Conservation (phyloP, 2,113 vertebrate species). For the Eretmochelys imbricata region DNA sequence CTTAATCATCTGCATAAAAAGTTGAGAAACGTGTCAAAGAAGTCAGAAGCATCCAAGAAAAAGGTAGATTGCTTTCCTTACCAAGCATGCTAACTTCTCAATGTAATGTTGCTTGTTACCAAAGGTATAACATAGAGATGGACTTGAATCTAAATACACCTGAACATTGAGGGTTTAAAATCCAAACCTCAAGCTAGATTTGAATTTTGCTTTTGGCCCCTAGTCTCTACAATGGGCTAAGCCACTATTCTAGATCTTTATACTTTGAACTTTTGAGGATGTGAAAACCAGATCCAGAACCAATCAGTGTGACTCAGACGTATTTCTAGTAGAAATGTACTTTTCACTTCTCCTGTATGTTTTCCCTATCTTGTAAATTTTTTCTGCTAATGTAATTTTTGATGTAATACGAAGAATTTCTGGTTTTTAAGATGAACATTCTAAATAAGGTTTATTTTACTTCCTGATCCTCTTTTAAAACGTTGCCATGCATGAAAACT, state of each 20-base stretch:
- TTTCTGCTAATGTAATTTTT: background rate
- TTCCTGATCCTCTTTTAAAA: background rate
- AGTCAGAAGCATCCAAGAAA: conserved; percentile 97
- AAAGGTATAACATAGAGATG: background rate
- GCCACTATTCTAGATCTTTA: background rate
- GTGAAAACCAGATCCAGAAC: background rate
- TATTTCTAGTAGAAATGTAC: background rate
- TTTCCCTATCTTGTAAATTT: background rate
- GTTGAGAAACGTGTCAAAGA: conserved; percentile 95
- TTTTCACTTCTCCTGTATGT: background rate
- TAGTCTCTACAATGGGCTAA: background rate
- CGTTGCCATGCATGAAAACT: background rate
- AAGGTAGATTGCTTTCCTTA: conserved; percentile 84
- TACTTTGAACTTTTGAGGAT: background rate
- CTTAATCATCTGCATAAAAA: conserved; percentile 97
- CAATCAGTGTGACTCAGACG: background rate
- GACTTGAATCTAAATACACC: background rate
- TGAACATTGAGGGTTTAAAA: background rate
- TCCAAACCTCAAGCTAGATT: background rate
- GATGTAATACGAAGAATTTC: background rate
- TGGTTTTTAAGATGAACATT: background rate
- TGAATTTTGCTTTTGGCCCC: background rate
- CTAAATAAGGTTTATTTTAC: background rate
- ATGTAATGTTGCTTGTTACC: background rate
- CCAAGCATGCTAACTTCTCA: background rate